Conservation (phyloP, 2,113 vertebrate genomes). For the Nyctereutes procyonoides region DNA sequence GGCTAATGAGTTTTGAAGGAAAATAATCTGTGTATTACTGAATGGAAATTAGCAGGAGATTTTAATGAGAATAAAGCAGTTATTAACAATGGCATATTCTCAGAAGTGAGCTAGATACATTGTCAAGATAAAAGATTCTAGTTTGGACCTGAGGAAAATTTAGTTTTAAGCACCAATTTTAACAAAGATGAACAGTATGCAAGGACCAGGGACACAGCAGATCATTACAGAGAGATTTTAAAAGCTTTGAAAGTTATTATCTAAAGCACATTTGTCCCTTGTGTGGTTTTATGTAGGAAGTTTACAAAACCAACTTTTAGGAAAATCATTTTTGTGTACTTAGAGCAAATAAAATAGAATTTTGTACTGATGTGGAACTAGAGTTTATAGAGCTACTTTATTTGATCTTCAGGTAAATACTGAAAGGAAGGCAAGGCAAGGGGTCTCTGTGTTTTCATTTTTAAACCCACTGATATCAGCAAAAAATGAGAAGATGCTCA, state of each 20-base stretch:
- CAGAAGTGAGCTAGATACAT: background rate
- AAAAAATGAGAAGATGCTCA: background rate
- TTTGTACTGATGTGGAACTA: background rate
- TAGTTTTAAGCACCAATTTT: background rate
- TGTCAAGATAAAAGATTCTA: slow-evolving; percentile 28
- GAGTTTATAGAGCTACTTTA: background rate
- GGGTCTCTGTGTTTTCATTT: background rate
- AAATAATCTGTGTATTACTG: background rate
- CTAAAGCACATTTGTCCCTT: background rate
- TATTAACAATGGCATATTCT: slow-evolving; percentile 42
- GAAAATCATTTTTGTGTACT: background rate
- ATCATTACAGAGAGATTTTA: background rate
- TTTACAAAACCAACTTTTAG: background rate
- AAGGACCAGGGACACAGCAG: background rate
- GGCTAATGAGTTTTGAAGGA: background rate
- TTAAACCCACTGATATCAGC: background rate
- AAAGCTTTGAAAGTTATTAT: background rate
- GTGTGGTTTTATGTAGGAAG: background rate
- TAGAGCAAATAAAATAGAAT: background rate
- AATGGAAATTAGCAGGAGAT: slow-evolving; percentile 10
- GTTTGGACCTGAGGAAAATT: slow-evolving; percentile 36
- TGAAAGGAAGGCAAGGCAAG: background rate
- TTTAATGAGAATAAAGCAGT: slow-evolving; percentile 49
- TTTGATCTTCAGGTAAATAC: background rate
- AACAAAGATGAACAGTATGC: background rate